Evolutionary conservation across 2,797 vertebrate genomes (phyloP).

Genomic region (Clarias fuscus): DNA sequence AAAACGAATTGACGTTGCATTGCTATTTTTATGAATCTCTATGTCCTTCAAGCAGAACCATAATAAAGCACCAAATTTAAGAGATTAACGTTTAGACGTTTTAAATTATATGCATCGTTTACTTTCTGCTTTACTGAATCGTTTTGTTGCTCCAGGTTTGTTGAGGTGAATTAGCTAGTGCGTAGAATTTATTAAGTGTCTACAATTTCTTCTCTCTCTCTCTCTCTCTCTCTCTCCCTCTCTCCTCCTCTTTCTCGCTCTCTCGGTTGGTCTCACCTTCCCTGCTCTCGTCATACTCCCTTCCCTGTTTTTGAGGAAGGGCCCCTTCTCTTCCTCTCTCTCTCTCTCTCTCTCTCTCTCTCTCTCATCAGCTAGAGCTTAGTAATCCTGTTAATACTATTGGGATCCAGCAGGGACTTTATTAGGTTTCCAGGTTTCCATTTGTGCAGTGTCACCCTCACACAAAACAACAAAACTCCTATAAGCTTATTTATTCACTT

Average conservation of each 20-base stretch:
- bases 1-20: background rate
- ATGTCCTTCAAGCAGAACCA: background rate
- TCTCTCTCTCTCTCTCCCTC: background rate
- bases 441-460: constrained; percentile 8
- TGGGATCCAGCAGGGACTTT: constrained; percentile 34
- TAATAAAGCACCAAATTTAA: background rate
- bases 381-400: constrained; percentile 20
- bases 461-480: constrained; percentile 23
- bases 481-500: background rate
- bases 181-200: too few relatives aligned
- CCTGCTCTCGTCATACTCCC: background rate
- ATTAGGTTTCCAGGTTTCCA: constrained; percentile 38
- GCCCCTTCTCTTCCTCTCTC: background rate
- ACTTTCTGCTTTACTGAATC: background rate
- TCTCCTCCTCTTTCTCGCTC: too few relatives aligned
- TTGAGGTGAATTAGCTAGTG: background rate
- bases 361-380: background rate
- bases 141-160: background rate
- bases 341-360: background rate
- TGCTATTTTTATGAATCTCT: background rate
- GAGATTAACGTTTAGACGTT: background rate
- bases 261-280: background rate
- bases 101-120: background rate
- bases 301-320: background rate
- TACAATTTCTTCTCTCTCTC: background rate